These are phyloP conservation scores for Pinctada fucata DNA, from an alignment of 2,888 invertebrate genomes.

Conservation along the genomic window DNA sequence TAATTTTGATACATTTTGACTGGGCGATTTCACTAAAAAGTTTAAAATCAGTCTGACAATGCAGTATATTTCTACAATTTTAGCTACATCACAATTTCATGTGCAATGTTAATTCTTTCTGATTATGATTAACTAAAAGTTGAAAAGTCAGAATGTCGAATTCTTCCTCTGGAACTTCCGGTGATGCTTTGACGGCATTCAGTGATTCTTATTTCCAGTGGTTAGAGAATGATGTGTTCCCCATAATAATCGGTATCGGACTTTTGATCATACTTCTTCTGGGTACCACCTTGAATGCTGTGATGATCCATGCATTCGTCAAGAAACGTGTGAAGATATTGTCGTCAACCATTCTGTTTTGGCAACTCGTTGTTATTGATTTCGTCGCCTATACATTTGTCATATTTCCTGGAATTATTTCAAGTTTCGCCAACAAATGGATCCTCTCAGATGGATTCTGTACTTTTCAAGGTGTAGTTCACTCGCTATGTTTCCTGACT, in stretches of 20 bases:
- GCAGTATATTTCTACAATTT: too few relatives aligned
- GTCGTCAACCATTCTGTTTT: conserved; percentile 12
- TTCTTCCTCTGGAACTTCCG: background rate
- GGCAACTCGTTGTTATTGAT: conserved; percentile 29
- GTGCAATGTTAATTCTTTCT: too few relatives aligned
- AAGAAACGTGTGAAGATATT: conserved; percentile 24
- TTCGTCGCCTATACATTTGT: conserved; percentile 32
- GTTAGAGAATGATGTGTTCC: conserved; percentile 38
- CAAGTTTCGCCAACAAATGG: conserved; percentile 22
- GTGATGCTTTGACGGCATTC: conserved; percentile 19
- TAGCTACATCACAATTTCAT: too few relatives aligned
- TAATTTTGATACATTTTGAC: too few relatives aligned
- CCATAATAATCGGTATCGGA: conserved; percentile 14
- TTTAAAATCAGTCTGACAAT: too few relatives aligned
- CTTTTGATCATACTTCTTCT: conserved; percentile 27
- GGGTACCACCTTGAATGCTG: conserved; percentile 32
- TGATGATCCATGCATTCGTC: conserved; percentile 21
- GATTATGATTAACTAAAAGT: too few relatives aligned
- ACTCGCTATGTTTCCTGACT: conserved; percentile 15
- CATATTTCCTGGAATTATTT: conserved; percentile 29
- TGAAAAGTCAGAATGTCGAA: too few relatives aligned
- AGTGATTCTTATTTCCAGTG: conserved; percentile 29
- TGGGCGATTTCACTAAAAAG: too few relatives aligned
- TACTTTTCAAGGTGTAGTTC: conserved; percentile 17
- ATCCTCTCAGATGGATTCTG: conserved; percentile 33